Conservation (phyloP, 2,888 invertebrate species). For the Meloe dianella region DNA sequence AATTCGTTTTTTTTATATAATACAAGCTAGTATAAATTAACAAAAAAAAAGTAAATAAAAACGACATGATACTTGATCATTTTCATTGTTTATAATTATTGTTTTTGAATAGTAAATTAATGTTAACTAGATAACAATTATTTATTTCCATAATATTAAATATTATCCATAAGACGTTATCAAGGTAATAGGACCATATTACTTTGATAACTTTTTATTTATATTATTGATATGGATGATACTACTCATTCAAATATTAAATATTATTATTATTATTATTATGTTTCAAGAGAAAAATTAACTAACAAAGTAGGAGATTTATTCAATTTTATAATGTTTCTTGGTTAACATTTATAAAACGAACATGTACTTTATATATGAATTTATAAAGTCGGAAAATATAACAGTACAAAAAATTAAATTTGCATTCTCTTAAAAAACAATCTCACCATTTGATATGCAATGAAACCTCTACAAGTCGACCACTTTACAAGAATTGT, state of each 20-base stretch:
- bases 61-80: constrained; percentile 13
- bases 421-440: constrained; percentile 25
- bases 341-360: constrained; percentile 49
- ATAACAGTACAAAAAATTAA: constrained; percentile 45
- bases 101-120: constrained; percentile 36
- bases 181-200: no score
- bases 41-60: constrained; percentile 3
- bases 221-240: no score
- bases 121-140: constrained; percentile 42
- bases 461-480: not conserved
- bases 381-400: constrained; percentile 47
- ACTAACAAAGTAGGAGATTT: constrained; percentile 44
- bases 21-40: constrained; percentile 8
- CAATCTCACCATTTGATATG: not conserved
- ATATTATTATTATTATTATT: constrained; percentile 37
- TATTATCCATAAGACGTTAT: no score
- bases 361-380: constrained; percentile 50
- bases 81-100: constrained; percentile 25
- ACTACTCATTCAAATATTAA: no score
- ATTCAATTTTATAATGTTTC: constrained; percentile 50
- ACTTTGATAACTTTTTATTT: no score
- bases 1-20: constrained; percentile 7
- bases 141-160: constrained; percentile 30
- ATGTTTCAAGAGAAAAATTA: constrained; percentile 38
- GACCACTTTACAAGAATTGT: no score